phyloP scores from a whole-genome alignment of 2,797 vertebrate species.

The Spinus pinus region DNA sequence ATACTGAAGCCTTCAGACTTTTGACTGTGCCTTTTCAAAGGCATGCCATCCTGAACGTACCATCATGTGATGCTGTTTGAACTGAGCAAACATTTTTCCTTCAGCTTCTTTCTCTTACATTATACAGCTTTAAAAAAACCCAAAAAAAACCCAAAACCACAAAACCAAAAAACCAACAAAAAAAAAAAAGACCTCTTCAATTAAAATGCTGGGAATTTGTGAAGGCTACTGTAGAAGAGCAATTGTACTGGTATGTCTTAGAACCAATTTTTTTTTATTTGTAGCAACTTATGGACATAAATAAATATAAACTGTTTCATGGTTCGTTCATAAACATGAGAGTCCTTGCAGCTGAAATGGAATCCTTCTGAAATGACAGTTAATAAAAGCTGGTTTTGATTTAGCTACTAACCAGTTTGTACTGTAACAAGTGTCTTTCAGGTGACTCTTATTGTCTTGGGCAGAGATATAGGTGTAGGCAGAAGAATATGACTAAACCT shows the following conservation, averaged over 20 bases:
- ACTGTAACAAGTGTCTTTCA: neutral
- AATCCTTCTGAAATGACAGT: constrained; percentile 28
- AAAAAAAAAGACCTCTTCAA: neutral
- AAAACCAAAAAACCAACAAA: no score
- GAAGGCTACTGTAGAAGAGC: neutral
- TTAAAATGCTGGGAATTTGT: constrained; percentile 22
- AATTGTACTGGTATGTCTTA: neutral
- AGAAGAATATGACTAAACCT: neutral
- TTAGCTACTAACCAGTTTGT: neutral
- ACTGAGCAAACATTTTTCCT: constrained; percentile 42
- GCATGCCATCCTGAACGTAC: constrained; percentile 19
- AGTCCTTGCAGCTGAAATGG: constrained; percentile 20
- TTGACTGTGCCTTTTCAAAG: constrained; percentile 57
- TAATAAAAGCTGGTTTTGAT: constrained; percentile 31
- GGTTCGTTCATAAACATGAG: neutral
- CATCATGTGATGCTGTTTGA: constrained; percentile 54
- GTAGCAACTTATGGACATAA: constrained; percentile 2
- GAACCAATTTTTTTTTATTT: neutral
- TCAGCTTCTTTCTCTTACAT: constrained; percentile 29
- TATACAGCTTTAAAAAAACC: neutral
- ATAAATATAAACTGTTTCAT: constrained; percentile 30
- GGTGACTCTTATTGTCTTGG: neutral
- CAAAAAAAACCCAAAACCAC: neutral
- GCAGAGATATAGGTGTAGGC: neutral
- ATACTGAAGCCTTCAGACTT: constrained; percentile 41